A percentile compares a stretch with the other conserved stretches of the same genome.
Conservation (phyloP, 2,113 vertebrate genomes). For the Channa argus region DNA sequence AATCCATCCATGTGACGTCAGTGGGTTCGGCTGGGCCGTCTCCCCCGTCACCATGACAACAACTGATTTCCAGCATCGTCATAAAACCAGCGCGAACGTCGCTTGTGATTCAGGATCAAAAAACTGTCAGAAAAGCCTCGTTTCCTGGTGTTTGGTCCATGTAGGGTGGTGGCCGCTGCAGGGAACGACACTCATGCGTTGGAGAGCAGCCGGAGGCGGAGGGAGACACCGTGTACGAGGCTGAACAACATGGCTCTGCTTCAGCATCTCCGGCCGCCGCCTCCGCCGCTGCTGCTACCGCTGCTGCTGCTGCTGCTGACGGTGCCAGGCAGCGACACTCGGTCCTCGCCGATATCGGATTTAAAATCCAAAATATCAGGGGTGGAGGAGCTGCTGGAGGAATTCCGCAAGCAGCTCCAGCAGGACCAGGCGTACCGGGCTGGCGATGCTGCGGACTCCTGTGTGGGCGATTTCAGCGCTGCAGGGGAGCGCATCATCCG, state of each 20-base stretch:
- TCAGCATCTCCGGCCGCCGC: constrained; percentile 63
- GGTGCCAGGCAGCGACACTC: neutral
- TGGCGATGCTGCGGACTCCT: constrained; percentile 66
- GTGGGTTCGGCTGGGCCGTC: neutral
- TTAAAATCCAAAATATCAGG: constrained; percentile 86
- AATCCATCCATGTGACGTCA: constrained; percentile 69
- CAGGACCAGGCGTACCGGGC: constrained; percentile 78
- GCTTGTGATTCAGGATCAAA: no score
- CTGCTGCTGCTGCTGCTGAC: constrained; percentile 22
- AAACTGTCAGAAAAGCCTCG: no score
- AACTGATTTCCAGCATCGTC: constrained; percentile 47
- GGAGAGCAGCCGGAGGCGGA: constrained; percentile 40
- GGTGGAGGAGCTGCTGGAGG: constrained; percentile 90
- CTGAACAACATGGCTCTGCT: constrained; percentile 70
- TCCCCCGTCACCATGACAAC: constrained; percentile 73
- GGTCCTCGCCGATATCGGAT: constrained; percentile 78
- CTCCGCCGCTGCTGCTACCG: neutral
- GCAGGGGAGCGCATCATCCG: constrained; percentile 90
- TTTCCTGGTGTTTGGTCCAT: neutral
- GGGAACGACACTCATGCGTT: constrained; percentile 7
- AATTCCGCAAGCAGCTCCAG: constrained; percentile 91
- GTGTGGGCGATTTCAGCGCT: constrained; percentile 73
- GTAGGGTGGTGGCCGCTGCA: neutral
- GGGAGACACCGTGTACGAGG: constrained; percentile 37
- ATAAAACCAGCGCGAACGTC: neutral